These are phyloP conservation scores for Pantelozetes paolii DNA, from an alignment of 2,888 invertebrate genomes.

Conservation along the genomic window DNA sequence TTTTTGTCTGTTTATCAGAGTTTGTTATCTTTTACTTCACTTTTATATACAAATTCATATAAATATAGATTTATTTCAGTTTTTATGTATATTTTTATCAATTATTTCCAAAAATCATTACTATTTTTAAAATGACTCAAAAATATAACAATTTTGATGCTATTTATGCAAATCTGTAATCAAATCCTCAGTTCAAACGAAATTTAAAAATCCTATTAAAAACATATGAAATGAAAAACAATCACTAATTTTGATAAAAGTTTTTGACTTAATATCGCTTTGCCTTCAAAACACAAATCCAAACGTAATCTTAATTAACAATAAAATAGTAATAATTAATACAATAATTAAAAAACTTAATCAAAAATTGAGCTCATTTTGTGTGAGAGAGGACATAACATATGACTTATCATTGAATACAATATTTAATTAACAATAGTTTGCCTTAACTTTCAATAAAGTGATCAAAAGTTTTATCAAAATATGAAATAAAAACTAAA, in stretches of 20 bases:
- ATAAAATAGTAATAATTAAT: constrained; percentile 2
- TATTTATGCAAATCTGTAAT: too few relatives aligned
- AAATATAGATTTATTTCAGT: background rate
- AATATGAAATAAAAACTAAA: background rate
- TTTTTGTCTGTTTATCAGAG: background rate
- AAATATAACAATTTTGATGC: background rate
- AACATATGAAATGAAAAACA: background rate
- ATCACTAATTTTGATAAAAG: background rate
- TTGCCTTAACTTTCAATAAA: constrained; percentile 5
- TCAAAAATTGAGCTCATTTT: constrained; percentile 27
- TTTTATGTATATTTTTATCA: background rate
- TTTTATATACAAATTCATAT: background rate
- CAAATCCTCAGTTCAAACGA: background rate
- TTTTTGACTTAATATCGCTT: background rate
- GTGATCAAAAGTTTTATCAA: background rate
- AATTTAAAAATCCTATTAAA: constrained; percentile 5
- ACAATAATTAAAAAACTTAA: background rate
- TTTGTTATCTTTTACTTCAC: background rate
- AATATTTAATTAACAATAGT: constrained; percentile 12
- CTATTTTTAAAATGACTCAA: background rate
- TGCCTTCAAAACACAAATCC: background rate
- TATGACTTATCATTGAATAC: background rate
- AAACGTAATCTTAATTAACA: background rate
- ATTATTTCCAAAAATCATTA: background rate
- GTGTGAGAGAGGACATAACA: constrained; percentile 7